Conservation (phyloP, 1,140 invertebrate genomes). For the Nasonia longicornis region DNA sequence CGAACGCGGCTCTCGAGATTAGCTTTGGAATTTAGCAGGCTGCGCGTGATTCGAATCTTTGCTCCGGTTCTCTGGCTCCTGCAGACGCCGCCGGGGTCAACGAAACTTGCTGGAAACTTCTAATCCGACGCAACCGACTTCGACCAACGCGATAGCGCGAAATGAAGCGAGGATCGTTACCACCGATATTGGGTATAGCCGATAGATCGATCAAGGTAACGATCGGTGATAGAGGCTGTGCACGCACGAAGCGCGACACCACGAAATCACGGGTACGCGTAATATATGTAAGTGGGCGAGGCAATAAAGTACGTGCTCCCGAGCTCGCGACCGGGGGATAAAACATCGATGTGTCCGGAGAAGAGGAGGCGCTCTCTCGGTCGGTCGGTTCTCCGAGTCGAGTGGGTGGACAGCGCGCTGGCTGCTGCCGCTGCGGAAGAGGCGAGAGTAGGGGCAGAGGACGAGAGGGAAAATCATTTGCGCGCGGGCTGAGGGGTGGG, state of each 20-base stretch:
- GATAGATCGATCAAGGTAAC: neutral
- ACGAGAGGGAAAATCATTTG: slow-evolving; percentile 39
- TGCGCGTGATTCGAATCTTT: slow-evolving; percentile 11
- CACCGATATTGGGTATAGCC: no score
- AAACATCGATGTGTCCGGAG: slow-evolving; percentile 32
- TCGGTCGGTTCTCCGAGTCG: slow-evolving; percentile 29
- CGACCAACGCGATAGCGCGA: no score
- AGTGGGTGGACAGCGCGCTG: slow-evolving; percentile 40
- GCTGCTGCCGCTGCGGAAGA: neutral
- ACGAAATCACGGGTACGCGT: neutral
- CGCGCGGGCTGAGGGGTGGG: slow-evolving; percentile 44
- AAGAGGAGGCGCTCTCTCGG: slow-evolving; percentile 34
- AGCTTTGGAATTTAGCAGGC: slow-evolving; percentile 6
- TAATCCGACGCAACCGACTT: no score
- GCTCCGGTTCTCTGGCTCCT: neutral
- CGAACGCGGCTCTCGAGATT: neutral
- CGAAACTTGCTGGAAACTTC: no score
- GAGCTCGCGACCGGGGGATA: neutral
- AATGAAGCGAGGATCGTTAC: no score
- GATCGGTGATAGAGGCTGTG: no score
- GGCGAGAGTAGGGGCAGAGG: slow-evolving; percentile 36
- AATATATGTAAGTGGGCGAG: neutral
- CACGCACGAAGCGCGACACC: no score
- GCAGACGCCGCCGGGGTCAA: no score
- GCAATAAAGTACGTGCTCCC: neutral